Base-by-base conservation (phyloP, 1,140 invertebrate species). In the Antheraea pernyi region DNA sequence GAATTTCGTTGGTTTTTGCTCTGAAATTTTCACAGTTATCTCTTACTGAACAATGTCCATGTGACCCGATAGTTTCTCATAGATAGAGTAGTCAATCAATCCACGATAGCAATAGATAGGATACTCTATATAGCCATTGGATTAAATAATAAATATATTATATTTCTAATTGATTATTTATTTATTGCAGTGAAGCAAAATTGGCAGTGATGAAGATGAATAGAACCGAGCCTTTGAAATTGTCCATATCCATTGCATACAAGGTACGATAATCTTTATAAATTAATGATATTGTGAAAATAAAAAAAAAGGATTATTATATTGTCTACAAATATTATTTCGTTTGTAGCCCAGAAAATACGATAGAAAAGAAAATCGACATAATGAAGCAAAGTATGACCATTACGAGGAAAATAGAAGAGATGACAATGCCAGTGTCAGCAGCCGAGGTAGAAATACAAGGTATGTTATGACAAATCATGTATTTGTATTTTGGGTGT, bases 191-290 rank as follows among this genome's bases (percentile, higher is more conserved):
- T 19, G 84, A 90, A 74, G 88, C 86, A 0, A 88, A 84, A 61
- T 58, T 83, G 13, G 86, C 88, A 0, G 83, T 90, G 85, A 84
- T 84, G 78, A 87, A 87, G 63, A 69, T 88, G 19, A 88, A 90
- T 59, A 80, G 62, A 18, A 80, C 79, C 5, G 85, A 88, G 59
- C 88, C 88, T 0, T 58, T 90, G 19, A 76, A 71, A 64, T 65
- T 90, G 7, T 69, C 70, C 22, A 76, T 90, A 19, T 60, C 62
- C 11, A 67, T 85, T 59, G 84, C 88, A 18, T 75, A 87, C 72
- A 88, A 83, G 80, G 83, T 87, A 30, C 22, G n/a, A n/a, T n/a
- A n/a, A n/a, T n/a, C n/a, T n/a, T n/a, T n/a, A n/a, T n/a, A n/a
- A n/a, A n/a, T n/a, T n/a, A n/a, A n/a, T n/a, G n/a, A n/a, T n/a